Percentiles rank a stretch among this genome's conserved stretches.
phyloP scores from a whole-genome alignment of 2,797 vertebrate species.

The Heteromormyrus szaboi region DNA sequence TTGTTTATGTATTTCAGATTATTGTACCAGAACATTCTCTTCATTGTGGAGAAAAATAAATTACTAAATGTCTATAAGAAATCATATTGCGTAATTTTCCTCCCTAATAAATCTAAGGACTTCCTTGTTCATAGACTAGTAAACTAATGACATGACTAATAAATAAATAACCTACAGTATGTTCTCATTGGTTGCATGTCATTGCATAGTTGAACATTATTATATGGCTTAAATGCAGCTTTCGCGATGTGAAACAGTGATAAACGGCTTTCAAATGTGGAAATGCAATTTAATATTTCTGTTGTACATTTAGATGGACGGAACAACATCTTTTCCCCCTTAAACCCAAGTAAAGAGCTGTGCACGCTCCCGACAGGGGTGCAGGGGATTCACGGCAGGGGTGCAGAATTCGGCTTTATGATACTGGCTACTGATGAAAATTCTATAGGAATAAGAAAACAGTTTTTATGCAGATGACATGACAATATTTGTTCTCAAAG shows the following conservation, averaged over 20 bases:
- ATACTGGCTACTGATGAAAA: background rate
- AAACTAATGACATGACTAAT: too few species aligned
- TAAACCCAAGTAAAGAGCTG: too few species aligned
- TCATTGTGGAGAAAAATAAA: too few species aligned
- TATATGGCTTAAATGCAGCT: background rate
- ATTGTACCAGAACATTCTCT: too few species aligned
- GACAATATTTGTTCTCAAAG: background rate
- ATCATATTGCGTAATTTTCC: background rate
- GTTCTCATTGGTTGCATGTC: background rate
- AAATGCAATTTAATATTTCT: background rate
- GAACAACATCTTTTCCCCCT: too few species aligned
- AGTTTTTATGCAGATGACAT: background rate
- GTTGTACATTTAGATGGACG: too few species aligned
- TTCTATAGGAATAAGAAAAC: background rate
- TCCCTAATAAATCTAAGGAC: background rate
- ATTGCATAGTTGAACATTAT: background rate
- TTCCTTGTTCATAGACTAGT: background rate
- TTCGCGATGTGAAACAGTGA: background rate
- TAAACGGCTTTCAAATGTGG: background rate
- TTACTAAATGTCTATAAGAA: too few species aligned
- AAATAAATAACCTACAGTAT: too few species aligned
- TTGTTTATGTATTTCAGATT: too few species aligned
- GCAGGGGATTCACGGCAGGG: too few species aligned
- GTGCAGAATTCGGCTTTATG: too few species aligned
- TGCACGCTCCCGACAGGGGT: too few species aligned